These are phyloP conservation scores for Diarsia dahlii DNA, from an alignment of 2,888 invertebrate genomes.

Conservation along the genomic window DNA sequence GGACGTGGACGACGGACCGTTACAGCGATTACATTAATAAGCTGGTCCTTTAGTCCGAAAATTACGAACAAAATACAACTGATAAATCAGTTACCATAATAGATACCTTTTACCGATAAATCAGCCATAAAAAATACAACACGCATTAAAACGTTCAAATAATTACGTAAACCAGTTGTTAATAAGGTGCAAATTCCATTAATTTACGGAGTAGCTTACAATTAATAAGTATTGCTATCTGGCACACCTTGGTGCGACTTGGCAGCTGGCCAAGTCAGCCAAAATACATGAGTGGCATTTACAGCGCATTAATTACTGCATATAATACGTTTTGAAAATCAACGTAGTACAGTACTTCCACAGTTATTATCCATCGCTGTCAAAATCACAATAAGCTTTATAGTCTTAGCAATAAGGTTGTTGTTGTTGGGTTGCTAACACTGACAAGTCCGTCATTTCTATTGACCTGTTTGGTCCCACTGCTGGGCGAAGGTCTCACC, in stretches of 20 bases:
- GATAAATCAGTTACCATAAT: conserved; percentile 7
- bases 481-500: neutral
- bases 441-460: neutral
- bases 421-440: neutral
- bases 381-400: neutral
- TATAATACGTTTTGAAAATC: conserved; percentile 19
- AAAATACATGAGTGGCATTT: conserved; percentile 48
- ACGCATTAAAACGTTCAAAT: conserved; percentile 37
- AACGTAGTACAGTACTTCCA: neutral
- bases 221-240: conserved; percentile 44
- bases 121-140: conserved; percentile 34
- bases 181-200: conserved; percentile 27
- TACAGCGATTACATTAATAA: neutral
- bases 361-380: neutral
- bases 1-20: neutral
- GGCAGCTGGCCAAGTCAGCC: conserved; percentile 56
- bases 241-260: conserved; percentile 57
- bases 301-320: conserved; percentile 36
- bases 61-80: neutral
- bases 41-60: neutral
- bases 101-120: conserved; percentile 13
- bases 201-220: conserved; percentile 25
- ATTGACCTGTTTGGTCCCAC: neutral
- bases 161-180: conserved; percentile 43
- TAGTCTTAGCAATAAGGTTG: neutral